phyloP scores from a whole-genome alignment of 2,113 vertebrate species.

The Pyrgilauda ruficollis region DNA sequence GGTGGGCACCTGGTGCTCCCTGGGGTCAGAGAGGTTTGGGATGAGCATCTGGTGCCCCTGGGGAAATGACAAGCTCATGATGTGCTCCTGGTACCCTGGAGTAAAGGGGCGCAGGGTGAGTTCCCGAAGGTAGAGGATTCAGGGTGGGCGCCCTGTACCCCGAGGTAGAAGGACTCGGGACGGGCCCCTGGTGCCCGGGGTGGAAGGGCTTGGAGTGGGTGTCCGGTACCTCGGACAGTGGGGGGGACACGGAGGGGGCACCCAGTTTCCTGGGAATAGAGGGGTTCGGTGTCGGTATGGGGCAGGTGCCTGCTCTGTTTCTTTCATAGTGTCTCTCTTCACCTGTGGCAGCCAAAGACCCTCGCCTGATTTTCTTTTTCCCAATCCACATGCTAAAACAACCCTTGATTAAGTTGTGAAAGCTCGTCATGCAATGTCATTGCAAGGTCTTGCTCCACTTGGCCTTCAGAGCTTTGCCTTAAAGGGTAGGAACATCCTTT shows the following conservation, averaged over 20 bases:
- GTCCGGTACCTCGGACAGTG: neutral
- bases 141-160: neutral
- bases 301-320: neutral
- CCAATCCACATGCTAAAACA: rapidly evolving
- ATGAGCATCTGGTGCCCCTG: neutral
- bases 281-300: neutral
- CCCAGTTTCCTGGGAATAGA: neutral
- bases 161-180: neutral
- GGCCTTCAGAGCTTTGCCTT: neutral
- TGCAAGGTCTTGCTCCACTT: neutral
- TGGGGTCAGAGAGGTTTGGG: neutral
- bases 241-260: too few relatives aligned
- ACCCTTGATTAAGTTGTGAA: neutral
- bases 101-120: neutral
- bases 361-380: neutral
- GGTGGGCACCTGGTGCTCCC: too few relatives aligned
- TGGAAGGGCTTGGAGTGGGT: neutral
- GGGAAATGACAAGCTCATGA: rapidly evolving
- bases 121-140: neutral
- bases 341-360: neutral
- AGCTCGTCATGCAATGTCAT: neutral
- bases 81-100: neutral
- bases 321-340: neutral
- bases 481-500: neutral
- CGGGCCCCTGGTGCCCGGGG: neutral